Evolutionary conservation across 1,140 invertebrate genomes (phyloP), one percentile per base, ranked within the genome.

Genomic region (Bicyclus anynana): DNA sequence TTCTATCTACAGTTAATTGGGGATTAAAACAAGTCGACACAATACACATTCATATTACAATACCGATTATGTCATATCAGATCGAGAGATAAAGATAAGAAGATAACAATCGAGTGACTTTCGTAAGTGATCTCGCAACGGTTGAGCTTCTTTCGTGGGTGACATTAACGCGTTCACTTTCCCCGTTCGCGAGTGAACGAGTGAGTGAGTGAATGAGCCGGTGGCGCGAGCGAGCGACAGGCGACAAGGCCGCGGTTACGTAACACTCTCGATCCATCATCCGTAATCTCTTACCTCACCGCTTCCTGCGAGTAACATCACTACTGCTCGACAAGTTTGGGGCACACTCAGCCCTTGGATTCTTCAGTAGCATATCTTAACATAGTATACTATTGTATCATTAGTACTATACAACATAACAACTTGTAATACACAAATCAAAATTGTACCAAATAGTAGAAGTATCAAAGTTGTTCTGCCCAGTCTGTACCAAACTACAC

Each of bases 141-240:
- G 13, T 16, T 14, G 37, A n/a, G 12, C 20, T 21, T 21, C 33
- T 37, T 40, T 40, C 37, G 37, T 44, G 18, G 42, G 42, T 12
- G 10, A 44, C 42, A 20, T 20, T 44, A 21, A 21, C 42, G 12
- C 17, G 42, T 40, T 44, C 42, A 44, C 42, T 44, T 44, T 44
- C 42, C 21, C 42, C 42, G 2, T 3, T 10, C 2, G 5, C 13
- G 42, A 5, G 12, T 20, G 5, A n/a, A 9, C n/a, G 20, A 5
- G 20, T 21, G 18, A n/a, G n/a, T n/a, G n/a, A n/a, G n/a, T n/a
- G n/a, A n/a, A n/a, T n/a, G 42, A 1, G 42, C 20, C 2, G 21
- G 3, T 33, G 29, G n/a, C 1, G 29, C n/a, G 29, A 4, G 3
- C n/a, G n/a, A n/a, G 29, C 10, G 29, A 6, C 29, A 33, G n/a